phyloP scores from a whole-genome alignment of 2,888 invertebrate genomes.

The Gisinianus flammeolus region DNA sequence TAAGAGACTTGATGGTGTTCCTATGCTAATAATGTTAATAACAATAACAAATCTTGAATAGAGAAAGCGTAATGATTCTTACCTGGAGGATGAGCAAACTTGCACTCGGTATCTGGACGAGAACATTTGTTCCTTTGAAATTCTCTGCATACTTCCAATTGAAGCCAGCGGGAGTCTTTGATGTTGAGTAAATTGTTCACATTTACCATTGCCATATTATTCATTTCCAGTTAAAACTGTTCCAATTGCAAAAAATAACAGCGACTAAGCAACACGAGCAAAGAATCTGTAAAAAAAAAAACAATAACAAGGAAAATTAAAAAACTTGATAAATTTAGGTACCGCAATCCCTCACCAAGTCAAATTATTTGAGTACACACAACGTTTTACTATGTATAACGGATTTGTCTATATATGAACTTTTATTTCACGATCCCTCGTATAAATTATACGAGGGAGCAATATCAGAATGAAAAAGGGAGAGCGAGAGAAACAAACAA shows the following conservation, averaged over 20 bases:
- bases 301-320: neutral
- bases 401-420: too few species aligned
- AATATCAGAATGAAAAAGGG: too few species aligned
- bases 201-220: constrained; percentile 84
- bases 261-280: constrained; percentile 14
- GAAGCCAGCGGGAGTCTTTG: constrained; percentile 99
- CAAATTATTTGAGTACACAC: too few species aligned
- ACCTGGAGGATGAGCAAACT: constrained; percentile 99
- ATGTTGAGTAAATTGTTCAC: constrained; percentile 96
- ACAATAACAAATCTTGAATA: too few species aligned
- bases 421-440: too few species aligned
- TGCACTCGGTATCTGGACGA: constrained; percentile 98
- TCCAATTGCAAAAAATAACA: constrained; percentile 24
- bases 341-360: neutral
- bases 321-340: neutral
- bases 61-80: too few species aligned
- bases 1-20: too few species aligned
- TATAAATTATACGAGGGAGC: too few species aligned
- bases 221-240: constrained; percentile 18
- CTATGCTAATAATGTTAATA: too few species aligned
- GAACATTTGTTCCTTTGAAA: constrained; percentile 99
- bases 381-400: too few species aligned
- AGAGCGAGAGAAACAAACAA: too few species aligned
- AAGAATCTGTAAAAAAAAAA: constrained; percentile 14
- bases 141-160: constrained; percentile 98